Conservation (phyloP, 2,113 vertebrate species). For the Zootoca vivipara region DNA sequence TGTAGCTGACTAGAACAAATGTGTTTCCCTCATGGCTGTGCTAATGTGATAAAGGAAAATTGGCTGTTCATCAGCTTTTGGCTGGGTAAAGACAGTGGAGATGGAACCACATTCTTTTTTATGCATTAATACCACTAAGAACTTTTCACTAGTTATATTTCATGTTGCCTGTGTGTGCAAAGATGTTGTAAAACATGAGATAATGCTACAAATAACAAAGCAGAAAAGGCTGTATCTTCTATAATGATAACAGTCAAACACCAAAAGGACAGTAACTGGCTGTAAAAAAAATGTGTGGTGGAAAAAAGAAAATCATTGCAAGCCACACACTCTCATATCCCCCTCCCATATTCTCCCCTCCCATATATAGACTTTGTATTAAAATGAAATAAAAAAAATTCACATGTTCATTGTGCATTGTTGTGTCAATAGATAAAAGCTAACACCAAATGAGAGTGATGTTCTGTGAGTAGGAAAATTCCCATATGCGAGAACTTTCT, state of each 20-base stretch:
- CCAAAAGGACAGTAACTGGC: slow-evolving; percentile 85
- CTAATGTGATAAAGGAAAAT: slow-evolving; percentile 99
- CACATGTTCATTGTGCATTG: slow-evolving; percentile 45
- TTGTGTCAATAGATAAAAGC: slow-evolving; percentile 59
- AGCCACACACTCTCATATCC: slow-evolving; percentile 28
- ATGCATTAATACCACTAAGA: slow-evolving; percentile 84
- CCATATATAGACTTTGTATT: slow-evolving; percentile 55
- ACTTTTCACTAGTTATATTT: slow-evolving; percentile 88
- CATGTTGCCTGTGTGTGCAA: slow-evolving; percentile 76
- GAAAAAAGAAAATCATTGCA: slow-evolving; percentile 61
- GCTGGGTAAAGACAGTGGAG: slow-evolving; percentile 84
- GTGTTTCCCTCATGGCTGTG: slow-evolving; percentile 94
- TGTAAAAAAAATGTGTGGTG: slow-evolving; percentile 82
- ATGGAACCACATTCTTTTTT: slow-evolving; percentile 83
- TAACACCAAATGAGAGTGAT: slow-evolving; percentile 55
- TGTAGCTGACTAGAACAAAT: slow-evolving; percentile 99
- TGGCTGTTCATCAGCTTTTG: slow-evolving; percentile 97
- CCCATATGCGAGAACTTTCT: slow-evolving; percentile 55
- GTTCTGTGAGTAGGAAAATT: slow-evolving; percentile 45
- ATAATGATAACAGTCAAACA: slow-evolving; percentile 92
- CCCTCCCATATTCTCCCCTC: slow-evolving; percentile 1
- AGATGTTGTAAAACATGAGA: slow-evolving; percentile 89
- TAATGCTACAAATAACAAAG: slow-evolving; percentile 91
- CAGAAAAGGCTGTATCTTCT: slow-evolving; percentile 89
- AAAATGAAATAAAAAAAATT: slow-evolving; percentile 63